phyloP scores from a whole-genome alignment of 1,140 invertebrate species.

The Neuroterus valhalla region DNA sequence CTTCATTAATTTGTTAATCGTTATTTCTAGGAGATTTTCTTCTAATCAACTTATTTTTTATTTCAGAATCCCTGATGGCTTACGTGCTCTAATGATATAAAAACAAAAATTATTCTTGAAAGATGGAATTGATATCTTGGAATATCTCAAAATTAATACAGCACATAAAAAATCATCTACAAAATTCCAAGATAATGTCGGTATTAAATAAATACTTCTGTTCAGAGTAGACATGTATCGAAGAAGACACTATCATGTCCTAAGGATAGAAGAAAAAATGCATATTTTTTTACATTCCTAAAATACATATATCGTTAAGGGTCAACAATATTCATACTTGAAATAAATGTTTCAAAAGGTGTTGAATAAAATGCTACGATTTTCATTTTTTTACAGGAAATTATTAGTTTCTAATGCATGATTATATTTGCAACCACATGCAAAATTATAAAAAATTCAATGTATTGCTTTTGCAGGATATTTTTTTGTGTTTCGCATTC shows the following conservation, averaged over 20 bases:
- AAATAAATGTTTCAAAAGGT: no score
- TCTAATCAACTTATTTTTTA: background rate
- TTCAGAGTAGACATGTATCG: background rate
- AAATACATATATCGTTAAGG: no score
- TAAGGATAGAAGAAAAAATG: background rate
- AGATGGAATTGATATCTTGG: background rate
- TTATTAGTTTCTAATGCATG: no score
- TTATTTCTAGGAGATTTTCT: background rate
- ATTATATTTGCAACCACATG: no score
- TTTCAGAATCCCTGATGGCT: conserved; percentile 16
- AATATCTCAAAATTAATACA: conserved; percentile 3
- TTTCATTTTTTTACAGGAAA: no score
- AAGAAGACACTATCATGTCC: background rate
- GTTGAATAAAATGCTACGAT: no score
- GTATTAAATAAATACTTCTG: background rate
- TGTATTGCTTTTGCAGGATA: no score
- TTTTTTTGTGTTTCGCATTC: no score
- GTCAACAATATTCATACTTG: no score
- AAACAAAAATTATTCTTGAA: background rate
- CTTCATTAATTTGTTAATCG: background rate
- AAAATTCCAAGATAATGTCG: conserved; percentile 4
- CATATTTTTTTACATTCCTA: no score
- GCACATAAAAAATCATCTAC: conserved; percentile 1
- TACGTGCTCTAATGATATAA: background rate
- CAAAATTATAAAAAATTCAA: no score